These are phyloP conservation scores for Drosophila bipectinata DNA, from an alignment of 1,140 invertebrate species.

Conservation along the genomic window DNA sequence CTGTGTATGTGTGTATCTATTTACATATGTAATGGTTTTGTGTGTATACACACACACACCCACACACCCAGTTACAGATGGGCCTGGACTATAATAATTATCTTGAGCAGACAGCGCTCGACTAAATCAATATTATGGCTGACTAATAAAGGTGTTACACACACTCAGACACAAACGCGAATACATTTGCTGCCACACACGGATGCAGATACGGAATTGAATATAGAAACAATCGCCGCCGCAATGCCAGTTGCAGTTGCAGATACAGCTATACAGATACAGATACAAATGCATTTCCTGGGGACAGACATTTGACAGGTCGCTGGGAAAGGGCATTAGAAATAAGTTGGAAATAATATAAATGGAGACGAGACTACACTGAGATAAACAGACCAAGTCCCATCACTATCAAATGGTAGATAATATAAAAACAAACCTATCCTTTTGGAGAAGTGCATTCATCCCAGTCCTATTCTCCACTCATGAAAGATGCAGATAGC, in stretches of 20 bases:
- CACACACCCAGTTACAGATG: conserved; percentile 4
- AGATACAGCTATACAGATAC: conserved; percentile 18
- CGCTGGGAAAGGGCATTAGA: conserved; percentile 42
- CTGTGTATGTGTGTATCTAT: conserved; percentile 19
- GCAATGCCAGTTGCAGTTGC: conserved; percentile 9
- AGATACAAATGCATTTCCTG: conserved; percentile 27
- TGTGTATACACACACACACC: conserved; percentile 11
- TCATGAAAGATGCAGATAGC: conserved; percentile 16
- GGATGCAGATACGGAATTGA: conserved; percentile 26
- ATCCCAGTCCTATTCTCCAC: neutral
- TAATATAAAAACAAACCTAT: neutral
- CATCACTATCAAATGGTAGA: neutral
- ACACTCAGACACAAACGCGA: conserved; percentile 32
- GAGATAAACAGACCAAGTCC: neutral
- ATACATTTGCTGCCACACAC: conserved; percentile 12
- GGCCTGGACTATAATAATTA: conserved; percentile 60
- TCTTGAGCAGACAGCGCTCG: conserved; percentile 73
- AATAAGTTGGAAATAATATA: conserved; percentile 49
- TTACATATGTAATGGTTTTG: conserved; percentile 57
- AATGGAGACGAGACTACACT: conserved; percentile 23
- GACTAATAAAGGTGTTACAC: conserved; percentile 64
- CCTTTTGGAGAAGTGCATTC: neutral
- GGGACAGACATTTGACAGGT: conserved; percentile 42
- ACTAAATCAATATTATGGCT: conserved; percentile 79
- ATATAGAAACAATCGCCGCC: conserved; percentile 32